Evolutionary conservation across 2,797 vertebrate genomes (phyloP).

Genomic region (Phrynocephalus forsythii): DNA sequence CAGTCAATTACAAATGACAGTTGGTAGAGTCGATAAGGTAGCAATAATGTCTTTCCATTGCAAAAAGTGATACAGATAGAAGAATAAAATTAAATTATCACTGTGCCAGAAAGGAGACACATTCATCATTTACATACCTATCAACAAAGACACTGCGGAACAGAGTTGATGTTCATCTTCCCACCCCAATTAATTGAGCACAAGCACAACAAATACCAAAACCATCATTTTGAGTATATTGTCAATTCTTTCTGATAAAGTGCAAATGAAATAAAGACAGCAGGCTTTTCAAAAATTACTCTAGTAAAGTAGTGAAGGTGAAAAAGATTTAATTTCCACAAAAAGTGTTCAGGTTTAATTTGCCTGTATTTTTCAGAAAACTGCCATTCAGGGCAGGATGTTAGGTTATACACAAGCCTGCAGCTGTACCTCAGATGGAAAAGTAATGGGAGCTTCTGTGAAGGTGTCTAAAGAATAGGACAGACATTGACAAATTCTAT

Average conservation of each 20-base stretch:
- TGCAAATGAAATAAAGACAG: conserved; percentile 59
- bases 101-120: conserved; percentile 34
- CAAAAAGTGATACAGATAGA: conserved; percentile 15
- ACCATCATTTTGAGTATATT: conserved; percentile 44
- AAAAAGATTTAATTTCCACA: conserved; percentile 61
- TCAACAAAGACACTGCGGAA: conserved; percentile 31
- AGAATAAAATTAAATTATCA: conserved; percentile 60
- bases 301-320: conserved; percentile 55
- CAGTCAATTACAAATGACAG: conserved; percentile 54
- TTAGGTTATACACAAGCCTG: neutral
- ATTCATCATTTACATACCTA: conserved; percentile 50
- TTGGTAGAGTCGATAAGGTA: conserved; percentile 39
- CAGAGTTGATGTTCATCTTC: neutral
- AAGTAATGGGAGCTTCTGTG: neutral
- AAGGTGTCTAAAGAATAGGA: neutral
- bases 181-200: conserved; percentile 39
- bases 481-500: neutral
- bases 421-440: neutral
- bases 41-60: conserved; percentile 4
- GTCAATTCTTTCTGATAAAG: conserved; percentile 57
- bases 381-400: neutral
- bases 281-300: conserved; percentile 58
- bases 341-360: conserved; percentile 55
- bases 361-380: neutral
- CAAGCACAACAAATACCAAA: conserved; percentile 55